phyloP scores from a whole-genome alignment of 2,113 vertebrate species.

The Chloropsis cyanopogon region DNA sequence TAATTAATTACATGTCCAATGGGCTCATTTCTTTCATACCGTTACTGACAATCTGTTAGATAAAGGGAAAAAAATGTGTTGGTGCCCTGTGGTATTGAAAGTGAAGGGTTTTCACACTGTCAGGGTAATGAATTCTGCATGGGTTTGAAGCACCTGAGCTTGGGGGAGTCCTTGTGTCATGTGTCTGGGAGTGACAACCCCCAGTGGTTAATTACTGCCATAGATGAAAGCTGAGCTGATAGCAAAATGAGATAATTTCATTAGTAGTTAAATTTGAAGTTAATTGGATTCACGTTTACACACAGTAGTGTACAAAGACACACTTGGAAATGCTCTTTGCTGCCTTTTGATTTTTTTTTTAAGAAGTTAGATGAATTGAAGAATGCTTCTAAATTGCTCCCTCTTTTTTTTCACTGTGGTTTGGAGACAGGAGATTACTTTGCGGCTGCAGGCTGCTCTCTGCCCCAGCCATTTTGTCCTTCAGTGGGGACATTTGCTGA shows the following conservation, averaged over 20 bases:
- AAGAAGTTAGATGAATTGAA: background rate
- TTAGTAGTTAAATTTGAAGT: slow-evolving; percentile 80
- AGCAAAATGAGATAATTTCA: slow-evolving; percentile 79
- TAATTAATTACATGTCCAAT: slow-evolving; percentile 65
- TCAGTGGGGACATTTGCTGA: rapidly evolving
- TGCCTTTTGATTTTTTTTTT: background rate
- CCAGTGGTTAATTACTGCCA: slow-evolving; percentile 85
- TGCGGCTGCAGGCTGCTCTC: background rate
- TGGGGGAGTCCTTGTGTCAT: slow-evolving; percentile 74
- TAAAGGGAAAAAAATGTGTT: slow-evolving; percentile 49
- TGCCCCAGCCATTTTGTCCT: background rate
- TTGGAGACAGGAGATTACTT: background rate
- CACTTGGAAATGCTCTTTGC: slow-evolving; percentile 41
- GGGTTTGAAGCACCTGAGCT: slow-evolving; percentile 74
- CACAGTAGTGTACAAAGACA: slow-evolving; percentile 59
- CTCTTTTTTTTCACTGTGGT: background rate
- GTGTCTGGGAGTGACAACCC: slow-evolving; percentile 82
- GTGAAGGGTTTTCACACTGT: slow-evolving; percentile 77
- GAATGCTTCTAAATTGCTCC: background rate
- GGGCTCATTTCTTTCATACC: slow-evolving; percentile 47
- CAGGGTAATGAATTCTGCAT: slow-evolving; percentile 81
- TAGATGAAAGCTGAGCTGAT: slow-evolving; percentile 75
- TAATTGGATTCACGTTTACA: slow-evolving; percentile 78
- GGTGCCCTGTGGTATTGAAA: slow-evolving; percentile 72
- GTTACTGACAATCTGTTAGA: slow-evolving; percentile 67